Base-by-base conservation (phyloP, 1,140 invertebrate species). In the Dreissena polymorpha region DNA sequence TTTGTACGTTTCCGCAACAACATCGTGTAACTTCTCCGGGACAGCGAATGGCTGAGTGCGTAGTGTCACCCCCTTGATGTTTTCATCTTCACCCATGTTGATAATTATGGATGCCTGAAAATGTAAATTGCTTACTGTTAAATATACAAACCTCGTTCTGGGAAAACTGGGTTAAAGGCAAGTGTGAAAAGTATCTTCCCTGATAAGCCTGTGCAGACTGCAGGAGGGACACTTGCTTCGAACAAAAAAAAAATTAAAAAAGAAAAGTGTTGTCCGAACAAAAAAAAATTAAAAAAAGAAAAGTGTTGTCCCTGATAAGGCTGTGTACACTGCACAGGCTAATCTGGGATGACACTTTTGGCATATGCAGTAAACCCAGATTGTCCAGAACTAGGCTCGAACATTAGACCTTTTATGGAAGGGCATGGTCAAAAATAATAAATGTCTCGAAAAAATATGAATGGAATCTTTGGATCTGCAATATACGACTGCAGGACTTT, bases 1-100 rank as follows among this genome's bases (percentile, higher is more conserved):
- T 65, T 96, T 94, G 86, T 94, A 92, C 8, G 93, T 91, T 86
- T 94, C 93, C n/a, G 92, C 87, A 16, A 94, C 89, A 63, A 93
- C 84, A 65, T 93, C 91, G 49, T 92, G 90, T 8, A 94, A 53
- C 75, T 92, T 92, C 77, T 94, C 92, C 12, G 93, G 91, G 12
- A 88, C 89, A 10, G 94, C 94, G 91, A 94, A 94, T 2, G 94
- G 92, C 85, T 94, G 94, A 27, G 90, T 86, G 72, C 90, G 75
- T 16, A 93, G 84, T 60, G 86, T 86, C 39, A 93, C 88, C 71
- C 89, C 81, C 81, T 88, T 87, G n/a, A 85, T 77, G 67, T 88
- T 85, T 83, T 92, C 89, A 74, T 93, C 90, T 80, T 88, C 85
- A 57, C 90, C 89, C 88, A 93, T 90, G 49, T 88, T 89, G 21